Conservation (phyloP, 1,140 invertebrate species). For the Harpegnathos saltator region DNA sequence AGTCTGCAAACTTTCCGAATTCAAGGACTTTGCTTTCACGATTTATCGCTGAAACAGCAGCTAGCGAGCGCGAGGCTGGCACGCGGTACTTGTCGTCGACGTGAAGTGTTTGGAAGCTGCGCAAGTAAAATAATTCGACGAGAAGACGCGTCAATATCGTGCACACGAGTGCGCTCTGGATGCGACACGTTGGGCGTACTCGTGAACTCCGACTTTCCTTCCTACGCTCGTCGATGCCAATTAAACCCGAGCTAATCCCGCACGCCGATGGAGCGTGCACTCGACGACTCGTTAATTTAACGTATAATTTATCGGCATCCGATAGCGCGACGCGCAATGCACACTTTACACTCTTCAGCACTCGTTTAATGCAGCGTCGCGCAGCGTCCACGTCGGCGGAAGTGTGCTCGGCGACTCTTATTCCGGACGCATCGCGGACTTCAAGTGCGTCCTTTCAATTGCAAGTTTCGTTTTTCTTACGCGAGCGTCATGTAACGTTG, state of each 20-base stretch:
- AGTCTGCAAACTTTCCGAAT: too few relatives aligned
- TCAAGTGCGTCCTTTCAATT: too few relatives aligned
- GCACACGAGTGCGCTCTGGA: not conserved
- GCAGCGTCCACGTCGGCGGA: not conserved
- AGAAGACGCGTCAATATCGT: not conserved
- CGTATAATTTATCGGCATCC: conserved; percentile 56
- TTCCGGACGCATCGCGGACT: too few relatives aligned
- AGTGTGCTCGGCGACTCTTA: too few relatives aligned
- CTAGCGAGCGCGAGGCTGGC: too few relatives aligned
- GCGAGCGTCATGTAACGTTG: too few relatives aligned
- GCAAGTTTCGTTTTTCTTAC: too few relatives aligned
- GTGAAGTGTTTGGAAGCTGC: too few relatives aligned
- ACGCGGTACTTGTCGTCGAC: too few relatives aligned
- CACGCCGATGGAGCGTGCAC: conserved; percentile 29
- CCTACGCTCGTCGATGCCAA: conserved; percentile 47
- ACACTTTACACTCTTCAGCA: not conserved
- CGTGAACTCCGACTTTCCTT: conserved; percentile 8
- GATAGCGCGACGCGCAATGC: not conserved
- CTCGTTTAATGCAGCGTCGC: not conserved
- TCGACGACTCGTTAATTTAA: conserved; percentile 52
- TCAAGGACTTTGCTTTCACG: too few relatives aligned
- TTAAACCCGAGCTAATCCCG: conserved; percentile 49
- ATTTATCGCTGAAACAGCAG: too few relatives aligned
- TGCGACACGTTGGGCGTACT: not conserved
- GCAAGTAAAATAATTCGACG: not conserved